Evolutionary conservation across 2,797 vertebrate species (phyloP).

Genomic region (Cuculus canorus): DNA sequence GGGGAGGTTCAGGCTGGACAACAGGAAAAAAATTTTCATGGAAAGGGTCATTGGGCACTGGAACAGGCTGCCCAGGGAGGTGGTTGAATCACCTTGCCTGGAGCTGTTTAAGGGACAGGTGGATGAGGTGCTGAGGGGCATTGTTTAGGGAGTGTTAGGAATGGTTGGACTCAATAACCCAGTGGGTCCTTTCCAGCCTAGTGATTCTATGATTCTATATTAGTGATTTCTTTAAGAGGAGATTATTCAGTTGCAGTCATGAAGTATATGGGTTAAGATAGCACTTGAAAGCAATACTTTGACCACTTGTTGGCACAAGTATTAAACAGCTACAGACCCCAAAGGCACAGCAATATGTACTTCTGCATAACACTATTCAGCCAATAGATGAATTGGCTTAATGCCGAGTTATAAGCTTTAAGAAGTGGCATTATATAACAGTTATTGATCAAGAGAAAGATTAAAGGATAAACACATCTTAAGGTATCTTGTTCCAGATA

Average conservation of each 20-base stretch:
- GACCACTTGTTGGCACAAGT: background rate
- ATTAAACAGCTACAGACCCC: background rate
- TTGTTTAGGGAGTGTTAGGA: too few relatives aligned
- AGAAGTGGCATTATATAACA: background rate
- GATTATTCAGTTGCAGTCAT: background rate
- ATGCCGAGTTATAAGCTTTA: background rate
- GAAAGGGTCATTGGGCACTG: too few relatives aligned
- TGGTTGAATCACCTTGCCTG: too few relatives aligned
- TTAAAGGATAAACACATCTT: background rate
- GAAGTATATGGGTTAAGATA: background rate
- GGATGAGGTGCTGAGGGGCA: too few relatives aligned
- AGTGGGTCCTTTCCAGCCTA: too few relatives aligned
- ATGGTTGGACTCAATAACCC: too few relatives aligned
- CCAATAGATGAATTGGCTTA: too few relatives aligned
- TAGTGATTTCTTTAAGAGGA: background rate
- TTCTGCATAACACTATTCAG: background rate
- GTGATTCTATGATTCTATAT: too few relatives aligned
- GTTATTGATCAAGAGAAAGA: background rate
- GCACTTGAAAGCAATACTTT: background rate
- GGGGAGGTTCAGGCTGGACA: too few relatives aligned
- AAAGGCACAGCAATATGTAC: background rate
- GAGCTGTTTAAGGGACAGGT: too few relatives aligned
- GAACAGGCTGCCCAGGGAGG: too few relatives aligned
- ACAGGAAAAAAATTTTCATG: too few relatives aligned
- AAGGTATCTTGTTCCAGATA: background rate